Conservation (phyloP, 2,797 vertebrate species). For the Lacerta viridis region DNA sequence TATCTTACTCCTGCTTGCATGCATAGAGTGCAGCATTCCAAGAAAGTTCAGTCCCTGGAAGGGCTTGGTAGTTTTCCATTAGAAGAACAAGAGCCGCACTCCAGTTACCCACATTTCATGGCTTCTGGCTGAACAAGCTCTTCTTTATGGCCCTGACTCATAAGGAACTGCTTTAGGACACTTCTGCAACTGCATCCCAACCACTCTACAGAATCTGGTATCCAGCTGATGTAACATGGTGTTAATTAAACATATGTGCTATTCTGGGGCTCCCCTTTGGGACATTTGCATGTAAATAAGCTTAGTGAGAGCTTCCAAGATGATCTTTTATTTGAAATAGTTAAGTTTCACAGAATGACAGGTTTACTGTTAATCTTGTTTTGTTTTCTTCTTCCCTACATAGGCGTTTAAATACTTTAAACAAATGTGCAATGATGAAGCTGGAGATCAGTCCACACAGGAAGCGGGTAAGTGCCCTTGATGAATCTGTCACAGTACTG, state of each 20-base stretch:
- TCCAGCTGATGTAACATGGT: constrained; percentile 61
- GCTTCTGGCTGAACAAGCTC: constrained; percentile 6
- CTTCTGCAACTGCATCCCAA: constrained; percentile 24
- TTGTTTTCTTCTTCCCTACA: constrained; percentile 72
- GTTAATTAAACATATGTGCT: constrained; percentile 73
- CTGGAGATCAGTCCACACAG: constrained; percentile 95
- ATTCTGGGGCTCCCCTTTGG: constrained; percentile 66
- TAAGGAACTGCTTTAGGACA: constrained; percentile 42
- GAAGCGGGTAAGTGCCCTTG: constrained; percentile 90
- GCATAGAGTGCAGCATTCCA: background rate
- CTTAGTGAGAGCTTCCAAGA: constrained; percentile 49
- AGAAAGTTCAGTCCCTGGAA: constrained; percentile 1
- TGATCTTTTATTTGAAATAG: constrained; percentile 61
- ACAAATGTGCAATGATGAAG: constrained; percentile 98
- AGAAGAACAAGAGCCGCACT: constrained; percentile 11
- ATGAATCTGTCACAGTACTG: constrained; percentile 22
- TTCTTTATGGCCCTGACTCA: constrained; percentile 39
- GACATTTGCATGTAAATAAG: constrained; percentile 74
- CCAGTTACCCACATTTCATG: background rate
- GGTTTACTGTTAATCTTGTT: constrained; percentile 52
- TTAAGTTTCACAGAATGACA: constrained; percentile 50
- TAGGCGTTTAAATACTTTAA: constrained; percentile 97
- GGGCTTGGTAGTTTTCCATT: constrained; percentile 18
- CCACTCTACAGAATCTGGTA: constrained; percentile 57
- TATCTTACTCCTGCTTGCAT: background rate